These are phyloP conservation scores for Muntiacus muntjak DNA, from an alignment of 2,113 vertebrate genomes.

Conservation along the genomic window DNA sequence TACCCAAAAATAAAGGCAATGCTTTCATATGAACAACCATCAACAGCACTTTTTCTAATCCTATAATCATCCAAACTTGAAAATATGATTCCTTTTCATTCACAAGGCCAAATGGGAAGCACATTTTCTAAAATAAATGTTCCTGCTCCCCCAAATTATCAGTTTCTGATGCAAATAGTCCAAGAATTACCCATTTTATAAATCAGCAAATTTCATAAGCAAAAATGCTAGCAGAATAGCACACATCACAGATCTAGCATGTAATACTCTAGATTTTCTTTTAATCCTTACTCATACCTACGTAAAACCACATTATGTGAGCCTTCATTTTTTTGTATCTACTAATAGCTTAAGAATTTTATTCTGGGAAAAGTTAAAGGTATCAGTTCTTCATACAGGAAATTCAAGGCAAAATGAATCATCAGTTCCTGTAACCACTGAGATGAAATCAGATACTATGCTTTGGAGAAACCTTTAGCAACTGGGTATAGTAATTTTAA, in stretches of 20 bases:
- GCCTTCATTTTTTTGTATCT: neutral
- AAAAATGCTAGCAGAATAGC: neutral
- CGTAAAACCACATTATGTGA: constrained; percentile 31
- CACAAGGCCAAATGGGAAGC: neutral
- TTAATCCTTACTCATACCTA: neutral
- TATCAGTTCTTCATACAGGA: constrained; percentile 60
- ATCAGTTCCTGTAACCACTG: constrained; percentile 58
- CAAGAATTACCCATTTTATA: neutral
- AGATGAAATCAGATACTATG: constrained; percentile 37
- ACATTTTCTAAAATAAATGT: neutral
- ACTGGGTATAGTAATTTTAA: constrained; percentile 11
- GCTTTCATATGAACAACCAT: neutral
- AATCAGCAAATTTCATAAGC: neutral
- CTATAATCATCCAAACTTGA: neutral
- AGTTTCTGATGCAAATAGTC: neutral
- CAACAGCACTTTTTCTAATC: neutral
- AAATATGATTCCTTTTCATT: neutral
- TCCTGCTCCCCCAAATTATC: neutral
- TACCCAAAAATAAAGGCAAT: constrained; percentile 1
- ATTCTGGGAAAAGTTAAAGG: constrained; percentile 48
- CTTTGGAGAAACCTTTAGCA: constrained; percentile 54
- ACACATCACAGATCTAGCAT: neutral
- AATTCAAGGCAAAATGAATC: constrained; percentile 63
- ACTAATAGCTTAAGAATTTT: constrained; percentile 35
- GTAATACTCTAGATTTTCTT: neutral